Evolutionary conservation across 2,797 vertebrate species (phyloP), one percentile per base, ranked within the genome.

Genomic region (Pseudocheirus occidentalis): DNA sequence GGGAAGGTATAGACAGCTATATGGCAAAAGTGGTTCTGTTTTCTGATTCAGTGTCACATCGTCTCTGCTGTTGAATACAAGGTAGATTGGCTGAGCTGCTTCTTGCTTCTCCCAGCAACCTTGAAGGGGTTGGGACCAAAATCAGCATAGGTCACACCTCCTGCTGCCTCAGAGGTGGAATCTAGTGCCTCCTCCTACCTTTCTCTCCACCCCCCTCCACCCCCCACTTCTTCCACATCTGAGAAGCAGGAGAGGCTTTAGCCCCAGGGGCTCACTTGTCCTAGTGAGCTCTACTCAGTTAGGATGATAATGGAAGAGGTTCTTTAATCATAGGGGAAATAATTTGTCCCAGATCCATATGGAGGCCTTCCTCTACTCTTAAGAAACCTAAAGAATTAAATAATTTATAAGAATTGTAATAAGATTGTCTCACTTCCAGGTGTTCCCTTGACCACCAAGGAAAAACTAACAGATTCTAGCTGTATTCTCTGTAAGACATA

Each of bases 1-100:
- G 92, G 93, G 93, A 46, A 55, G 93, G 93, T 94, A 92, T 95
- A 94, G 93, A 91, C 31, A 73, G 62, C 21, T 59, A 9, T 1
- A 0, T 1, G 40, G 59, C 55, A 54, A 34, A 92, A 91, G 40
- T 21, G 54, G 91, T 91, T 59, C 46, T 18, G 90, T 73, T 62
- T 92, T 93, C 66, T 21, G 34, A 2, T 29, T 93, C 46, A 53
- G 73, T 24, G 73, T 87, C 73, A 50, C 40, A 50, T 46, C 21
- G 21, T 50, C 46, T 7, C 10, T 87, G 40, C 40, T 50, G 9
- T 87, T 40, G 21, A 50, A 50, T 12, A 87, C n/a, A 50, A 87
- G n/a, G 73, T 46, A 50, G 40, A 27, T 21, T 46, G 40, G 21
- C 21, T 87, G 73, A 11, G 9, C 34, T 73, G 40, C 40, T 87